Percentiles rank a stretch among this genome's conserved stretches.
These are phyloP conservation scores for Agrypnia vestita DNA, from an alignment of 1,140 invertebrate genomes.

Conservation along the genomic window DNA sequence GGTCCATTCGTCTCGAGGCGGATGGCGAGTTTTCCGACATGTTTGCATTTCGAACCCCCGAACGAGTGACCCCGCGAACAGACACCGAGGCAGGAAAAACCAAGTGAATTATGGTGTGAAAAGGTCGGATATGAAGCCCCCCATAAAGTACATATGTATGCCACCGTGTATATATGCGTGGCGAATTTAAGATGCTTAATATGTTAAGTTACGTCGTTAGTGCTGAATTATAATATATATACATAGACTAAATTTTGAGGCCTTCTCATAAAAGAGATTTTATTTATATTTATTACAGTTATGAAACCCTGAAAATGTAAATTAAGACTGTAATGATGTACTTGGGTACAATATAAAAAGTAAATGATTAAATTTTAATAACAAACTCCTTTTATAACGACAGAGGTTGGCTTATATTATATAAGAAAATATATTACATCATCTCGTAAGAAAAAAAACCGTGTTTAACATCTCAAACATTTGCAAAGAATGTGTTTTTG, in stretches of 20 bases:
- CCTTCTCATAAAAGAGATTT: background rate
- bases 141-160: conserved; percentile 35
- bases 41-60: conserved; percentile 46
- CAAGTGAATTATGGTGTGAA: conserved; percentile 18
- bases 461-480: no score
- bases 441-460: no score
- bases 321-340: background rate
- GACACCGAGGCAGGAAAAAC: background rate
- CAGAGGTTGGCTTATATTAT: no score
- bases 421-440: no score
- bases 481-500: no score
- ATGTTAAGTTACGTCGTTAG: conserved; percentile 38
- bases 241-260: conserved; percentile 27
- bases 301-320: background rate
- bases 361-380: no score
- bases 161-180: conserved; percentile 4
- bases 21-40: conserved; percentile 29
- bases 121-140: conserved; percentile 42
- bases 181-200: conserved; percentile 39
- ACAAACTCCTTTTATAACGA: no score
- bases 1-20: background rate
- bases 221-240: conserved; percentile 24
- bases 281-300: background rate
- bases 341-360: no score
- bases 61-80: conserved; percentile 32